Evolutionary conservation across 2,113 vertebrate species (phyloP).

Genomic region (Onychostruthus taczanowskii): DNA sequence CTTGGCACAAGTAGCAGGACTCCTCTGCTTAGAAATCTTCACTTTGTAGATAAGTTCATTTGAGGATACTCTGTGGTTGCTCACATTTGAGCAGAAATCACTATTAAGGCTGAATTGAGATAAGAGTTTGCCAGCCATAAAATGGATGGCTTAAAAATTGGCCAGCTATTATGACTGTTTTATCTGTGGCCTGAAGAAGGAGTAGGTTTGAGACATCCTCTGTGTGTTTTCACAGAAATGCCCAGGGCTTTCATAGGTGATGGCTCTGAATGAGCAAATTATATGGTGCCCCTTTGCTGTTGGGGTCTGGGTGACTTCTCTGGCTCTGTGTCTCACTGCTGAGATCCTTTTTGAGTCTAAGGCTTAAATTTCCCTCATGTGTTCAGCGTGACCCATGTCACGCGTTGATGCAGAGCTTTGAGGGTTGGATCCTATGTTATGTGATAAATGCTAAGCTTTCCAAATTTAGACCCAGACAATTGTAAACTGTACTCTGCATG

Average conservation of each 20-base stretch:
- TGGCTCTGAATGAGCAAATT: neutral
- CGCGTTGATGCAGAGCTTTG: neutral
- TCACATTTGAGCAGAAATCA: neutral
- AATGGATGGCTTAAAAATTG: constrained; percentile 18
- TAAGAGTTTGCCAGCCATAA: constrained; percentile 24
- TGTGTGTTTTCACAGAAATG: neutral
- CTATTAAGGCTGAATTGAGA: neutral
- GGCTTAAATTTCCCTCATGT: neutral
- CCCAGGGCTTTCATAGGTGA: neutral
- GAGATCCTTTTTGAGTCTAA: neutral
- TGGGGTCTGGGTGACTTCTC: neutral
- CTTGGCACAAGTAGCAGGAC: neutral
- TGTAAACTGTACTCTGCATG: neutral
- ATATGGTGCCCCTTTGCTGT: neutral
- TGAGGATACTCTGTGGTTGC: constrained; percentile 2
- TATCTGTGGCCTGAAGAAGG: neutral
- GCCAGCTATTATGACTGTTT: neutral
- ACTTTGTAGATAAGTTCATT: neutral
- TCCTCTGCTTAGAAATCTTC: neutral
- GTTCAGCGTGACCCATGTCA: neutral
- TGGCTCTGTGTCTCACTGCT: neutral
- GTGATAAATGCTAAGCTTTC: neutral
- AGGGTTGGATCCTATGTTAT: neutral
- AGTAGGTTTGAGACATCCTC: neutral
- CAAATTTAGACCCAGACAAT: neutral